phyloP scores from a whole-genome alignment of 2,888 invertebrate species.

The Hecatera dysodea region DNA sequence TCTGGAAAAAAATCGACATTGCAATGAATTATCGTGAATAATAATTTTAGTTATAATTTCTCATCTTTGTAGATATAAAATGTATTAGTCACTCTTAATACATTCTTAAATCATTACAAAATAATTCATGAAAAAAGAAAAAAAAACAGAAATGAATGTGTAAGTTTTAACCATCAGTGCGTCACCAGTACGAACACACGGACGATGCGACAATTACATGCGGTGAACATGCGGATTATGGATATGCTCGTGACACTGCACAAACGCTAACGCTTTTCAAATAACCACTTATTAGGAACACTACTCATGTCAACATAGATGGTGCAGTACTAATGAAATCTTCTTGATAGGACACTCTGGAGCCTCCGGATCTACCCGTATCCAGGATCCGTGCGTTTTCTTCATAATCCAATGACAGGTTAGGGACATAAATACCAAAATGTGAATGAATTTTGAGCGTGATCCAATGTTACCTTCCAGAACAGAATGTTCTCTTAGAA shows the following conservation, averaged over 20 bases:
- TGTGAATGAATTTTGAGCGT: slow-evolving; percentile 46
- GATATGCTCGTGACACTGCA: slow-evolving; percentile 66
- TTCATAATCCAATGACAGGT: slow-evolving; percentile 29
- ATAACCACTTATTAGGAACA: slow-evolving; percentile 31
- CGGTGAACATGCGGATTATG: slow-evolving; percentile 72
- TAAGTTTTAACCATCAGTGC: slow-evolving; percentile 50
- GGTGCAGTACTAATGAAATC: slow-evolving; percentile 22
- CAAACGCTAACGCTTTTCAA: slow-evolving; percentile 42
- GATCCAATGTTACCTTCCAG: slow-evolving; percentile 57
- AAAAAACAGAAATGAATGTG: slow-evolving; percentile 46
- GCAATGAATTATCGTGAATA: slow-evolving; percentile 14
- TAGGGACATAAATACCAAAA: slow-evolving; percentile 38
- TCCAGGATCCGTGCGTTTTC: slow-evolving; percentile 33
- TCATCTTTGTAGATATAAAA: slow-evolving; percentile 12
- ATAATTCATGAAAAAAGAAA: slow-evolving; percentile 4
- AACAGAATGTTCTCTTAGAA: slow-evolving; percentile 49
- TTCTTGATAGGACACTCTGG: slow-evolving; percentile 64
- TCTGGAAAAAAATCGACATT: slow-evolving; percentile 75
- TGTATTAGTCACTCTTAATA: slow-evolving; percentile 37
- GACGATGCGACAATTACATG: slow-evolving; percentile 71
- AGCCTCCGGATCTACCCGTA: slow-evolving; percentile 56
- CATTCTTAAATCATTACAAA: slow-evolving; percentile 2
- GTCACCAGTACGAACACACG: slow-evolving; percentile 56
- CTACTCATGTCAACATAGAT: slow-evolving; percentile 10
- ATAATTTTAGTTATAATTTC: not conserved